Conservation (phyloP, 2,797 vertebrate species). For the Notolabrus celidotus region DNA sequence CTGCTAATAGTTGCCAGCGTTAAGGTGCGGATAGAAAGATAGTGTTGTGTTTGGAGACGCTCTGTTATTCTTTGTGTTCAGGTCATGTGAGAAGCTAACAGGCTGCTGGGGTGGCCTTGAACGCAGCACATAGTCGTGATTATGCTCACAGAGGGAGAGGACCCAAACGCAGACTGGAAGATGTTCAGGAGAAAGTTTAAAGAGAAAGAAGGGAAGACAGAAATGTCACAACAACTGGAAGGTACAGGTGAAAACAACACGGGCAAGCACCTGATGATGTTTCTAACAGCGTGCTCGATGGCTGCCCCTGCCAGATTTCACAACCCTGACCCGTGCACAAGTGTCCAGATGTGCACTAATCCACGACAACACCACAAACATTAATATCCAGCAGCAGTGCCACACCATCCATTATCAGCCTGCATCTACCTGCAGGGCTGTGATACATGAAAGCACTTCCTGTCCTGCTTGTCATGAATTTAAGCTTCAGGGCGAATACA, state of each 20-base stretch:
- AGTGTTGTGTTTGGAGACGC: neutral
- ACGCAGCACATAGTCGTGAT: no score
- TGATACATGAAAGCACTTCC: slow-evolving; percentile 75
- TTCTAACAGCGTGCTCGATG: no score
- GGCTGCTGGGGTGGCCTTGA: neutral
- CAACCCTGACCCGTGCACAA: slow-evolving; percentile 35
- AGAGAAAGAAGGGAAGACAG: no score
- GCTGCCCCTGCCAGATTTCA: slow-evolving; percentile 27
- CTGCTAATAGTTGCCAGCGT: slow-evolving; percentile 17
- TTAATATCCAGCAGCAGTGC: slow-evolving; percentile 43
- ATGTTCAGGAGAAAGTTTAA: no score
- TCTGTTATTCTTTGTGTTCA: neutral
- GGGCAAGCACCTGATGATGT: no score
- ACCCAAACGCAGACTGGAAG: no score
- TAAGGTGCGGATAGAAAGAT: neutral
- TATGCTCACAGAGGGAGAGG: neutral
- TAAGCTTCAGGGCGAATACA: slow-evolving; percentile 43
- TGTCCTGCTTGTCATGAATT: slow-evolving; percentile 81
- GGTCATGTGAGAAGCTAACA: neutral
- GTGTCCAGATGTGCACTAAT: slow-evolving; percentile 48
- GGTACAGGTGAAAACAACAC: no score
- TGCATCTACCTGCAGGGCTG: slow-evolving; percentile 67
- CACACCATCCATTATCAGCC: slow-evolving; percentile 69
- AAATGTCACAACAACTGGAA: no score
- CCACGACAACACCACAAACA: slow-evolving; percentile 49